Base-by-base conservation (phyloP, 2,113 vertebrate species). In the Hyla sarda region DNA sequence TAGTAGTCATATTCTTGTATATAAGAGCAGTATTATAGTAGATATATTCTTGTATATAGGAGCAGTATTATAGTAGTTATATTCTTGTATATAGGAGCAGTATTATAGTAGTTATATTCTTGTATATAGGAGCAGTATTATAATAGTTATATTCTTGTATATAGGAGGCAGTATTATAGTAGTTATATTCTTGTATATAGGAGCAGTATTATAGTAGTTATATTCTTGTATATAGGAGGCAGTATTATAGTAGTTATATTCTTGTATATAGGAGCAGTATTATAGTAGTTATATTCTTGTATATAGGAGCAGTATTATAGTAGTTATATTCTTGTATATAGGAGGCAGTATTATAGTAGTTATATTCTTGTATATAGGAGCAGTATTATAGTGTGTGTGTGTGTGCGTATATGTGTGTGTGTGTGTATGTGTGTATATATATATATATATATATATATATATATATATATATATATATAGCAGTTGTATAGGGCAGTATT, bases 111-210 rank as follows among this genome's bases (percentile, higher is more conserved):
- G 58, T 60, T 60, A 60, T 60, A n/a, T 60, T 25, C n/a, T 25
- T 60, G 58, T 60, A 60, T 21, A 60, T 60, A 60, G 58, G 58
- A 25, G n/a, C n/a, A 60, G 58, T 65, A 65, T 65, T 65, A 65
- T 65, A 65, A 25, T 65, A 65, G 60, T 65, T 65, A 65, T 65
- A 65, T 65, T 65, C 60, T 30, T 65, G 60, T 65, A 65, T 10
- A 65, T 30, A 65, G n/a, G 60, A 5, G n/a, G n/a, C 60, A 65
- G 60, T 65, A 65, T 65, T 65, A 65, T 65, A 65, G 25, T 65
- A 54, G 50, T 17, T 54, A 54, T 54, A 54, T 54, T 54, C 50
- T 19, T 54, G 50, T 54, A 54, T 10, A 54, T 54, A 54, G 50
- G 50, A 19, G 14, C 14, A 54, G 14, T 54, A 54, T 54, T 60